Evolutionary conservation across 2,797 vertebrate species (phyloP).

Genomic region (Paratrypauchen microcephalus): DNA sequence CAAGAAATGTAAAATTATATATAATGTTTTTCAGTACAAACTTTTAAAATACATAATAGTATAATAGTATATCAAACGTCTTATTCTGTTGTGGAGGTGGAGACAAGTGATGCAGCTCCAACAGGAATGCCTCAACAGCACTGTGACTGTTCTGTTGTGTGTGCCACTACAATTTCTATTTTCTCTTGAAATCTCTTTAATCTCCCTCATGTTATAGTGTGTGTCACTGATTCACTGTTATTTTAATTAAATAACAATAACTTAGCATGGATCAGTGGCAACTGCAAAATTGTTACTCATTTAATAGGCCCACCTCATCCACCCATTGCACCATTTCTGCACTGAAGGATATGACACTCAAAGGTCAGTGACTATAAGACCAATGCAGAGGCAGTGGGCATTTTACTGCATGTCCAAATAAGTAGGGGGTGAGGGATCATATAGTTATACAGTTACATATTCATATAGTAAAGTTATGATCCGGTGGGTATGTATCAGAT

Average conservation of each 20-base stretch:
- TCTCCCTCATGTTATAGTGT: no score
- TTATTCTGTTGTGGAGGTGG: not conserved
- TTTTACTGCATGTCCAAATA: constrained; percentile 16
- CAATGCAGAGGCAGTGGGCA: constrained; percentile 2
- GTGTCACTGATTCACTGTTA: not conserved
- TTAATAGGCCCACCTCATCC: constrained; percentile 18
- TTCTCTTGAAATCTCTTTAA: not conserved
- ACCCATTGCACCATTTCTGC: constrained; percentile 12
- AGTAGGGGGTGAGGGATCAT: not conserved
- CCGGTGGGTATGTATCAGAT: not conserved
- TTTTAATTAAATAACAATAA: constrained; percentile 49
- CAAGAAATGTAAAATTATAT: no score
- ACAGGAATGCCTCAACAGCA: not conserved
- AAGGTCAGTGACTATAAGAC: constrained; percentile 44
- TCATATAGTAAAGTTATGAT: not conserved
- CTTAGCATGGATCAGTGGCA: constrained; percentile 51
- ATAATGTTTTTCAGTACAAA: no score
- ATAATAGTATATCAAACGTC: not conserved
- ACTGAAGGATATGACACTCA: constrained; percentile 23
- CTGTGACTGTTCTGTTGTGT: not conserved
- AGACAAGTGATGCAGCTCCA: not conserved
- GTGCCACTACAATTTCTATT: not conserved
- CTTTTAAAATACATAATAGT: not conserved
- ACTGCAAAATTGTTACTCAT: constrained; percentile 27
- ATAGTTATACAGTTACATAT: not conserved